A percentile compares a stretch with the other conserved stretches of the same genome.
Evolutionary conservation across 1,140 invertebrate species (phyloP).

Genomic region (Dreissena rostriformis): DNA sequence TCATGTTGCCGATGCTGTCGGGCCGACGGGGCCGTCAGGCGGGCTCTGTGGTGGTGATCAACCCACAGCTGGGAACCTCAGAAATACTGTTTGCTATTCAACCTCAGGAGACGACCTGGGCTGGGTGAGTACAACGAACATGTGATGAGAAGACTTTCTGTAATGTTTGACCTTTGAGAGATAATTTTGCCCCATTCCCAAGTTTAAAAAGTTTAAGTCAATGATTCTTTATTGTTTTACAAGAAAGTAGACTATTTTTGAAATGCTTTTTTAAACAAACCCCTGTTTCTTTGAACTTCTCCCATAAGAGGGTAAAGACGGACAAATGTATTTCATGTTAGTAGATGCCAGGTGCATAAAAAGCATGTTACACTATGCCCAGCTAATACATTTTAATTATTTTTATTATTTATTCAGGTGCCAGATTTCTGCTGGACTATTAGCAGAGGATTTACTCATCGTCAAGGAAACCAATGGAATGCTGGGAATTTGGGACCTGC

Average conservation of each 20-base stretch:
- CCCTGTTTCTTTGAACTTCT: too few species aligned
- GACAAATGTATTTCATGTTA: too few species aligned
- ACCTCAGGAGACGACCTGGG: not conserved
- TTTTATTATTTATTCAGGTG: conserved; percentile 34
- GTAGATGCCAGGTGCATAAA: too few species aligned
- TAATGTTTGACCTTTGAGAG: too few species aligned
- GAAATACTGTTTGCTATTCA: conserved; percentile 24
- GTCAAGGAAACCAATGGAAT: conserved; percentile 32
- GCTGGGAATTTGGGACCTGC: conserved; percentile 37
- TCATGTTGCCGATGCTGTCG: conserved; percentile 30
- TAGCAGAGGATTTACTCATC: conserved; percentile 22
- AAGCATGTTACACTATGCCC: too few species aligned
- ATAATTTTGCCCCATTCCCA: too few species aligned
- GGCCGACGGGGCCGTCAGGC: not conserved
- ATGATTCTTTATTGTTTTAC: too few species aligned
- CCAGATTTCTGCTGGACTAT: not conserved
- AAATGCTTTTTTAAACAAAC: too few species aligned
- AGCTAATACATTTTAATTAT: too few species aligned
- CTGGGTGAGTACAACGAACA: conserved; percentile 14
- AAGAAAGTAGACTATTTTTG: too few species aligned
- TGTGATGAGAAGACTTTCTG: not conserved
- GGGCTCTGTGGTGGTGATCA: conserved; percentile 45
- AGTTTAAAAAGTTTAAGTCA: too few species aligned
- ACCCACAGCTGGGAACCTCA: conserved; percentile 34
- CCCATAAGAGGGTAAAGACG: too few species aligned